Evolutionary conservation across 2,113 vertebrate species (phyloP), one percentile per base, ranked within the genome.

Genomic region (Chloropsis hardwickii): DNA sequence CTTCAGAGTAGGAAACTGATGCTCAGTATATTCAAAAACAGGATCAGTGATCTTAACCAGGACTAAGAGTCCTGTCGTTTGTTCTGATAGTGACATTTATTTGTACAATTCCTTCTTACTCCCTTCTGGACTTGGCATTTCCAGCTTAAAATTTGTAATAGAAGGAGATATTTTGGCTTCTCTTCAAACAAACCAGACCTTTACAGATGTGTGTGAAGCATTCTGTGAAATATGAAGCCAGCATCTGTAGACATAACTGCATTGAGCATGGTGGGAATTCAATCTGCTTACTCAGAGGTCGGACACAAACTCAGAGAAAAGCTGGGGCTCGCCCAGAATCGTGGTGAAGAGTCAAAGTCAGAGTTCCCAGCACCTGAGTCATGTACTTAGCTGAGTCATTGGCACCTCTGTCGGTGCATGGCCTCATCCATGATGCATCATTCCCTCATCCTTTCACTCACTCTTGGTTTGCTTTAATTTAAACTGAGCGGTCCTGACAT

Each of bases 361-460:
- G 54, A 82, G 58, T 90, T 94, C 78, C 93, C 92, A 93, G 87
- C 74, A 90, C 87, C 91, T 90, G 86, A 97, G 87, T 96, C 96
- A 96, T 77, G 22, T 28, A 57, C 21, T 85, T 33, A 29, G 10
- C 48, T 69, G 82, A 96, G 50, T 96, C 89, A 96, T 42, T 57
- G 31, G 44, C 66, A 81, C 29, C 51, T 88, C 87, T 93, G 35
- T 89, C 62, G 56, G 73, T 48, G 40, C 29, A 51, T 0, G 1
- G 74, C 17, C 58, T 88, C 51, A 70, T 54, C 20, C 45, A 42
- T 11, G 13, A 56, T 53, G 70, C 35, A 79, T 94, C 70, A 78
- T 67, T 21, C 11, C 33, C 48, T 70, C 54, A 81, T 94, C 90
- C 83, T 95, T 95, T 89, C 94, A 57, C 70, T 92, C 45, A 57